A percentile compares a stretch with the other conserved stretches of the same genome.
These are phyloP conservation scores for Sus cebifrons DNA, from an alignment of 2,797 vertebrate genomes.

Conservation along the genomic window DNA sequence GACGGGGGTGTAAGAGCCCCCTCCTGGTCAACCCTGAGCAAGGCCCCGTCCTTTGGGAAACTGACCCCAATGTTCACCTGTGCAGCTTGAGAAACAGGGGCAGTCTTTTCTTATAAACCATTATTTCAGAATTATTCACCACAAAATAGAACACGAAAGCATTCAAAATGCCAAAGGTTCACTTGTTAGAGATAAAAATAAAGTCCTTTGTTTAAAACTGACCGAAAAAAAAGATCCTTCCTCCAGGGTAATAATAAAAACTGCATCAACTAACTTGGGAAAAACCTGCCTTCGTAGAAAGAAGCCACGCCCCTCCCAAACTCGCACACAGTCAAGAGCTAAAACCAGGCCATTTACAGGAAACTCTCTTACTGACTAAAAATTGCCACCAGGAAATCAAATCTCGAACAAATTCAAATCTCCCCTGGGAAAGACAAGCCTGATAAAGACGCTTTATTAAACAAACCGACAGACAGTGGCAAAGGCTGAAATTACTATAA, in stretches of 20 bases:
- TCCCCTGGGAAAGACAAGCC: neutral
- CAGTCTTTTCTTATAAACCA: neutral
- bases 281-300: neutral
- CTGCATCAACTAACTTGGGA: neutral
- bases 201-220: neutral
- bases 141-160: neutral
- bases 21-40: neutral
- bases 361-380: neutral
- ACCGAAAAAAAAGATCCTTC: neutral
- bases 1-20: rapidly evolving
- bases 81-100: rapidly evolving
- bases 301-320: neutral
- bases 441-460: neutral
- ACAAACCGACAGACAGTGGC: neutral
- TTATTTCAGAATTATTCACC: neutral
- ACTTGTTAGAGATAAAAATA: neutral
- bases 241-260: neutral
- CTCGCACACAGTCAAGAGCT: neutral
- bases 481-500: neutral
- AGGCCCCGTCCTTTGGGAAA: rapidly evolving
- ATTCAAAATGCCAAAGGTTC: neutral
- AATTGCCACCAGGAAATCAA: neutral
- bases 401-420: constrained; percentile 9
- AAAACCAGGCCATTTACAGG: neutral
- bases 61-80: rapidly evolving